Conservation (phyloP, 2,797 vertebrate genomes). For the Micromesistius poutassou region DNA sequence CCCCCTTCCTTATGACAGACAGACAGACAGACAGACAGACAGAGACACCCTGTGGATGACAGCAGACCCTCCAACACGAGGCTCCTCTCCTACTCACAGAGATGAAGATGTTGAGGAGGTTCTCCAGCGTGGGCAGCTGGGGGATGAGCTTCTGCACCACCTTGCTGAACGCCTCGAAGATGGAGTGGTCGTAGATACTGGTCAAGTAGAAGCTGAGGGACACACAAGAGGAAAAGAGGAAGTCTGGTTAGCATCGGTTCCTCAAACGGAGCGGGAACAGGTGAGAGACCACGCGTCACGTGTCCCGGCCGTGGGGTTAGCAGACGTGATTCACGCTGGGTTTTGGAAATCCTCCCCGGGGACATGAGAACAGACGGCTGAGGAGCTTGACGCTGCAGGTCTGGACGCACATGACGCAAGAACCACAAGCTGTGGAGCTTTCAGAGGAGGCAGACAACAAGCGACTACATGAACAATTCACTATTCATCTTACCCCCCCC, state of each 20-base stretch:
- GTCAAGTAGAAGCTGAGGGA: constrained; percentile 95
- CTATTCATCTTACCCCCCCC: too few species aligned
- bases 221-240: constrained; percentile 8
- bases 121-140: constrained; percentile 96
- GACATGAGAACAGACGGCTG: not conserved
- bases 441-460: not conserved
- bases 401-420: not conserved
- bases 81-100: constrained; percentile 76
- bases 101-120: constrained; percentile 99
- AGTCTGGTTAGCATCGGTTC: constrained; percentile 30
- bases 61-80: too few species aligned
- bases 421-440: not conserved
- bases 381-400: not conserved
- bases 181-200: constrained; percentile 99
- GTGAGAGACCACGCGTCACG: not conserved
- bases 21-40: too few species aligned
- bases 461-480: not conserved
- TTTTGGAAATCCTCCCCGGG: not conserved
- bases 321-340: not conserved
- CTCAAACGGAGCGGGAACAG: not conserved
- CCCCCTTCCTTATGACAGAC: too few species aligned
- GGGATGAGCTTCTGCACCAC: constrained; percentile 99
- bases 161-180: constrained; percentile 99
- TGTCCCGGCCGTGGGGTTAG: not conserved
- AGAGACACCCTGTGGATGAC: too few species aligned